These are phyloP conservation scores for Mythimna vitellina DNA, from an alignment of 2,888 invertebrate genomes.

Conservation along the genomic window DNA sequence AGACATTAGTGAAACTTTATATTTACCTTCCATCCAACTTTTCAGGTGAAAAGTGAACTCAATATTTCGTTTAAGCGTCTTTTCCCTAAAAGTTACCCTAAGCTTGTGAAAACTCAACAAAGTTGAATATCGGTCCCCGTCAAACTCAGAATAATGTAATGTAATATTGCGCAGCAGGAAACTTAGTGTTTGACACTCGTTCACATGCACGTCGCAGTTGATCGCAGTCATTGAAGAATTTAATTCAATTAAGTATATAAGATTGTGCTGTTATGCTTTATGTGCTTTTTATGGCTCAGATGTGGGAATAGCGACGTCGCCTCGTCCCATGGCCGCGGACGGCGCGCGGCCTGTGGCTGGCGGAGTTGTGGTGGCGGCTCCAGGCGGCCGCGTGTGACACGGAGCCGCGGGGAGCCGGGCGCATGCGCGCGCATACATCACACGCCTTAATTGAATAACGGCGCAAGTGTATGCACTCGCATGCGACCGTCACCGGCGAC, in stretches of 20 bases:
- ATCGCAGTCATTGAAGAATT: slow-evolving; percentile 13
- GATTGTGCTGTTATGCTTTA: slow-evolving; percentile 36
- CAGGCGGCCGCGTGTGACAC: slow-evolving; percentile 38
- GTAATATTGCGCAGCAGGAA: background rate
- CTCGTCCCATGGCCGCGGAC: slow-evolving; percentile 2
- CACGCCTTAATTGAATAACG: slow-evolving; percentile 72
- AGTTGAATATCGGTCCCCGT: background rate
- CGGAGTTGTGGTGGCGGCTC: background rate
- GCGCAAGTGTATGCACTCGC: slow-evolving; percentile 40
- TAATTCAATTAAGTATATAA: slow-evolving; percentile 34
- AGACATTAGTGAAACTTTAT: background rate
- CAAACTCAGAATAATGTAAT: background rate
- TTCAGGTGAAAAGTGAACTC: background rate
- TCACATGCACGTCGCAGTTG: background rate
- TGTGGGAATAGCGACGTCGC: slow-evolving; percentile 40
- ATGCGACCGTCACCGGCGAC: background rate
- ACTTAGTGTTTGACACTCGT: slow-evolving; percentile 1
- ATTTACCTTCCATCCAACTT: background rate
- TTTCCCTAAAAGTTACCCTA: too few relatives aligned
- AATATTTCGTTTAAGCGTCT: background rate
- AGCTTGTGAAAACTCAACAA: background rate
- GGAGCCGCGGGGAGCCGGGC: slow-evolving; percentile 34
- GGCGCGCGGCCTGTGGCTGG: slow-evolving; percentile 8
- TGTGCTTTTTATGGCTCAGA: slow-evolving; percentile 26
- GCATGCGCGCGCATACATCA: slow-evolving; percentile 67